Evolutionary conservation across 2,797 vertebrate species (phyloP), one percentile per base, ranked within the genome.

Genomic region (Orientallactaga sibirica): DNA sequence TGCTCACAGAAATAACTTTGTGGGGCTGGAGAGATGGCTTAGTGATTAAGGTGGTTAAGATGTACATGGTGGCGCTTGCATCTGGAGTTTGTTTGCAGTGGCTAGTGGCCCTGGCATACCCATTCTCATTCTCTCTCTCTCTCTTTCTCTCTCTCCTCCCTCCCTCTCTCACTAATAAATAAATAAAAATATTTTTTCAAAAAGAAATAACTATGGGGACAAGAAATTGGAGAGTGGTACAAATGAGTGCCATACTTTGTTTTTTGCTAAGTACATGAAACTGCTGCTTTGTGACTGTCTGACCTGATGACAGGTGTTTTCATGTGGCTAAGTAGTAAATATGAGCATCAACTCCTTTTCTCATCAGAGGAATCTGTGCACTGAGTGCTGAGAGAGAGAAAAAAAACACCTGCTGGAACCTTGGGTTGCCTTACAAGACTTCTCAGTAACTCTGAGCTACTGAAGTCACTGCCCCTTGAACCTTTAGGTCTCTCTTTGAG

Each of bases 1-100:
- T 92, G 16, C 52, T 77, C 73, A 58, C 70, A 78, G 91, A 95
- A 83, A 92, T 20, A 82, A n/a, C 15, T 79, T 66, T 37, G 18
- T 87, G 15, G 29, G 55, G 66, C 61, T 48, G 48, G 48, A 48
- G 48, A 48, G 48, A 48, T 48, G 48, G 48, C 48, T 48, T 48
- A 48, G 48, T 9, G 48, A 10, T 48, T 48, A 48, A 48, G 48
- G 48, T 48, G 8, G 48, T 48, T 48, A 48, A 48, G 48, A 48
- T 48, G 48, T 10, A 48, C 48, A 48, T 48, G 48, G 48, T 48
- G 48, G 7, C 48, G 48, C 7, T 7, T 48, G 48, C 10, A 48
- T 48, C 48, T 48, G 6, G 48, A 48, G 48, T 48, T 48, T 48
- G 48, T 48, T 48, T 48, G 48, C 8, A 48, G 43, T 48, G 8